phyloP scores from a whole-genome alignment of 2,888 invertebrate genomes.

The Salpingus planirostris region DNA sequence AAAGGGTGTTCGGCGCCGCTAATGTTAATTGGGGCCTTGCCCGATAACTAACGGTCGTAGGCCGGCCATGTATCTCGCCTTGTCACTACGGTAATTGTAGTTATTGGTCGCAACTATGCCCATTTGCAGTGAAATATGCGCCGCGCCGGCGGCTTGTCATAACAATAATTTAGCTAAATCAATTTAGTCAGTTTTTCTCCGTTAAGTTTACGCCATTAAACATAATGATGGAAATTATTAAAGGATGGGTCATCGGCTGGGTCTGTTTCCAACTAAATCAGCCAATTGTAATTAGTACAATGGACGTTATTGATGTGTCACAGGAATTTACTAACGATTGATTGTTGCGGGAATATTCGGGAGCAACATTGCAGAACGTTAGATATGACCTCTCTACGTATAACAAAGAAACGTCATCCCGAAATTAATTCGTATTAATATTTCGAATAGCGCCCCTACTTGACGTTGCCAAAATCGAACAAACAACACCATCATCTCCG shows the following conservation, averaged over 20 bases:
- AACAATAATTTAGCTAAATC: slow-evolving; percentile 42
- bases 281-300: slow-evolving; percentile 40
- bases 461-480: no score
- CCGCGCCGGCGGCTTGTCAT: slow-evolving; percentile 34
- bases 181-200: slow-evolving; percentile 37
- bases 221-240: slow-evolving; percentile 40
- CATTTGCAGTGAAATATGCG: slow-evolving; percentile 40
- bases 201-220: slow-evolving; percentile 39
- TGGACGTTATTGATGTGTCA: slow-evolving; percentile 39
- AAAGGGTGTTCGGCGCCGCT: slow-evolving; percentile 19
- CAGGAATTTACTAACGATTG: slow-evolving; percentile 35
- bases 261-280: slow-evolving; percentile 38
- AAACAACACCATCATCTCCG: slow-evolving; percentile 9
- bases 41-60: slow-evolving; percentile 35
- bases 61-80: slow-evolving; percentile 37
- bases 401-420: slow-evolving; percentile 29
- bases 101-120: slow-evolving; percentile 42
- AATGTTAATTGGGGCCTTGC: slow-evolving; percentile 34
- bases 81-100: slow-evolving; percentile 41
- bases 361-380: slow-evolving; percentile 31
- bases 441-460: background rate
- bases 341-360: slow-evolving; percentile 28
- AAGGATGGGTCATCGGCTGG: slow-evolving; percentile 35
- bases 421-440: slow-evolving; percentile 28
- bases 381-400: slow-evolving; percentile 20